phyloP scores from a whole-genome alignment of 37 sponge, comb jelly and placozoan genomes.

The Lycopodina hypogea region DNA sequence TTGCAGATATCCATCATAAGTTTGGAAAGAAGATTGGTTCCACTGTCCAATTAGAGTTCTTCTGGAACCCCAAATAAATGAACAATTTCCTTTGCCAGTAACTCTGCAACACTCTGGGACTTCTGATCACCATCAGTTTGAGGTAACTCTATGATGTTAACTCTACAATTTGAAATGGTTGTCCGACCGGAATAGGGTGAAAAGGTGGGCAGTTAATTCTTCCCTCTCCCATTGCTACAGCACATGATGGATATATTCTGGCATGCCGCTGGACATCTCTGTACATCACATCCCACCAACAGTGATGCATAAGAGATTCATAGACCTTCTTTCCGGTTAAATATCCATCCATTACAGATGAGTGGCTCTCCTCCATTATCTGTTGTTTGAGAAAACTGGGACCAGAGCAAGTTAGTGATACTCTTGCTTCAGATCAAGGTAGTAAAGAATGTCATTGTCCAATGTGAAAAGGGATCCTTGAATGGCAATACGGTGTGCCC shows the following conservation, averaged over 20 bases:
- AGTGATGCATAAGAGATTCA: background rate
- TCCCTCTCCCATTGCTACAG: background rate
- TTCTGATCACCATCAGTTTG: too few species aligned
- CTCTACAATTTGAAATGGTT: background rate
- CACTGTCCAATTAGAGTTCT: conserved; percentile 30
- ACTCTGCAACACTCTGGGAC: too few species aligned
- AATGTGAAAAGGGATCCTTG: background rate
- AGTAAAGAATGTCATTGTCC: conserved; percentile 20
- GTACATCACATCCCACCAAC: background rate
- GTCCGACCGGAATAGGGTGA: background rate
- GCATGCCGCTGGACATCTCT: background rate
- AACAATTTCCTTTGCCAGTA: background rate
- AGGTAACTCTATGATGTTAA: background rate
- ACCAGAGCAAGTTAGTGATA: background rate
- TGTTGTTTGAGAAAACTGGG: background rate
- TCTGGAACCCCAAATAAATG: conserved; percentile 41
- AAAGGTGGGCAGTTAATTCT: background rate
- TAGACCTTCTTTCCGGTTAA: background rate
- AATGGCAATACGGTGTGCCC: background rate
- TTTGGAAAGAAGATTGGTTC: conserved; percentile 19
- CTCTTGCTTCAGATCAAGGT: background rate
- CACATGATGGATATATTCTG: background rate
- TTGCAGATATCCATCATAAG: conserved; percentile 32
- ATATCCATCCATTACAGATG: background rate
- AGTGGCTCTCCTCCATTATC: background rate